phyloP scores from a whole-genome alignment of 2,797 vertebrate genomes.

The Anguilla megastoma region DNA sequence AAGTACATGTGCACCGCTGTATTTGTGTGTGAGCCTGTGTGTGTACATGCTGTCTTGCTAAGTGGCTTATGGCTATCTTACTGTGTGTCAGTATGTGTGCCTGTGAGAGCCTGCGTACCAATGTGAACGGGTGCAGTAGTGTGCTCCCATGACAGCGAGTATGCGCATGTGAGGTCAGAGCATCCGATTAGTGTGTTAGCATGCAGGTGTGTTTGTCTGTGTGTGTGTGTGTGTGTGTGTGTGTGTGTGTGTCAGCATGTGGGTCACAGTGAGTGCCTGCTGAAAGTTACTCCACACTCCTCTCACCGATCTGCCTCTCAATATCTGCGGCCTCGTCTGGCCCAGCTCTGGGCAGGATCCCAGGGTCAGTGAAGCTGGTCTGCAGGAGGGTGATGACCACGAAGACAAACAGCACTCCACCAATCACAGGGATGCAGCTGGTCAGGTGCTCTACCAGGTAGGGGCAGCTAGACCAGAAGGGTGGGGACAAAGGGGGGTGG shows the following conservation, averaged over 20 bases:
- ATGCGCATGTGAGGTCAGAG: too few species aligned
- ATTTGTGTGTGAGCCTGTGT: background rate
- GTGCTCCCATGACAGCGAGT: background rate
- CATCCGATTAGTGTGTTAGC: too few species aligned
- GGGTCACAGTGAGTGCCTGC: background rate
- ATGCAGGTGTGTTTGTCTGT: background rate
- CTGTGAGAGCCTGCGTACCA: background rate
- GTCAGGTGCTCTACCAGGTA: conserved; percentile 87
- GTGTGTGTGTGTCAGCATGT: background rate
- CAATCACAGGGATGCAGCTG: conserved; percentile 86
- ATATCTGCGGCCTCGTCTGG: conserved; percentile 87
- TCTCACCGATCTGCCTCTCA: conserved; percentile 88
- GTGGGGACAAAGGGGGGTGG: conserved; percentile 18
- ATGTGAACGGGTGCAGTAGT: background rate
- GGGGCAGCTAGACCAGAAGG: conserved; percentile 79
- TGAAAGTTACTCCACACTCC: background rate
- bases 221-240: background rate
- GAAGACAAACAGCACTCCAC: conserved; percentile 87
- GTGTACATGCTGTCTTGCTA: background rate
- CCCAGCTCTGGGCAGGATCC: conserved; percentile 92
- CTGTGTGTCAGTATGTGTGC: background rate
- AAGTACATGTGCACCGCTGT: background rate
- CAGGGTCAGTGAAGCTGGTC: conserved; percentile 91
- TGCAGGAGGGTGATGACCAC: conserved; percentile 91
- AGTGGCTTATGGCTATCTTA: background rate